phyloP scores from a whole-genome alignment of 2,888 invertebrate genomes.

The Acronicta alni region DNA sequence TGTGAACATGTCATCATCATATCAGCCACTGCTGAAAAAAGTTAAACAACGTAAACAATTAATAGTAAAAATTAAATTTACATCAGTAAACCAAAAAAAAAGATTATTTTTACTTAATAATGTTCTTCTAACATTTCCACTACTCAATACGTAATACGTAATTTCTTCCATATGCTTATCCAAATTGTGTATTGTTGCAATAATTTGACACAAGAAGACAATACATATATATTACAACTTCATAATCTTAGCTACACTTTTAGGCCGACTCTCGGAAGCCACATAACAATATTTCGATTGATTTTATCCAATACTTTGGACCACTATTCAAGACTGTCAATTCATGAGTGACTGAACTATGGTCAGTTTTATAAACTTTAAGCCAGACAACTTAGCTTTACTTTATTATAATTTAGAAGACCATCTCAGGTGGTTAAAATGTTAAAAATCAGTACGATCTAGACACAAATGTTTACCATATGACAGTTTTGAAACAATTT shows the following conservation, averaged over 20 bases:
- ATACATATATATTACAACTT: conserved; percentile 18
- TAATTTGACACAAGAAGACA: conserved; percentile 58
- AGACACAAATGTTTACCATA: too few species aligned
- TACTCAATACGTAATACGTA: conserved; percentile 3
- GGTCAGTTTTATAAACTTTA: too few species aligned
- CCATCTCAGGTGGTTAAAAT: too few species aligned
- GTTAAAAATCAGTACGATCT: too few species aligned
- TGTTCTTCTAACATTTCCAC: not conserved
- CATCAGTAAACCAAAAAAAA: conserved; percentile 5
- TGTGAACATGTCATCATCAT: too few species aligned
- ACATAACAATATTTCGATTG: conserved; percentile 55
- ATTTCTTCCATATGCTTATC: conserved; percentile 17
- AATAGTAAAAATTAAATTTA: too few species aligned
- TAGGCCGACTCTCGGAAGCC: conserved; percentile 53
- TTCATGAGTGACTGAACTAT: conserved; percentile 10
- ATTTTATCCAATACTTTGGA: conserved; percentile 33
- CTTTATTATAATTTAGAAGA: too few species aligned
- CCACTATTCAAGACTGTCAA: conserved; percentile 18
- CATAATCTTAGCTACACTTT: conserved; percentile 23
- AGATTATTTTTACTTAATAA: too few species aligned
- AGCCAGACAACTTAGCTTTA: too few species aligned
- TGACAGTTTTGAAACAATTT: too few species aligned
- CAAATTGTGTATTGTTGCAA: conserved; percentile 55
- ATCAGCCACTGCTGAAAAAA: too few species aligned
- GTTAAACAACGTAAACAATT: too few species aligned